Base-by-base conservation (phyloP, 2,888 invertebrate species). In the Rotaria sp. region DNA sequence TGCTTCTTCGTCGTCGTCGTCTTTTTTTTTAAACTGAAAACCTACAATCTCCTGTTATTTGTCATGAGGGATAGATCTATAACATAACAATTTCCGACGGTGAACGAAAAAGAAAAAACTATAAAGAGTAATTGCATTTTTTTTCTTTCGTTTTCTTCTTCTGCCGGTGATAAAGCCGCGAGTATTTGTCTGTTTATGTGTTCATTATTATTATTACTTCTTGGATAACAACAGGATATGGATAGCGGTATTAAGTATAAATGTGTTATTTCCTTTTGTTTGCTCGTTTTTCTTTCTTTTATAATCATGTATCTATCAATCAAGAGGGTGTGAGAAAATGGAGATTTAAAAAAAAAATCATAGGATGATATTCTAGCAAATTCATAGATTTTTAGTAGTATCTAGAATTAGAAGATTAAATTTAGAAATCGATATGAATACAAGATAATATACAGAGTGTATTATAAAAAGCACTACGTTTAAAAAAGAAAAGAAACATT, bases 141-240 rank as follows among this genome's bases (percentile, higher is more conserved):
- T 57, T 59, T 67, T 35, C 21, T 8, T 35, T 67, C 67, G 30
- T 67, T 67, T 18, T 67, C 8, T 35, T 67, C 67, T 67, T 67
- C 35, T 67, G 67, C 67, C 67, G 67, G 67, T 67, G 67, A 67
- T 67, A 30, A 35, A 18, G 35, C 67, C 35, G 67, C 67, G 30
- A 67, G 67, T 67, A 35, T 67, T 67, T 35, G 67, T 67, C 67
- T 67, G 35, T 67, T 35, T 67, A 67, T 67, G 67, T 67, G 67
- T 67, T 67, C 30, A 30, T 30, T 59, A 45, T 45, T 50, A 50
- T 15, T 50, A 50, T 50, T 67, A n/a, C 24, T 67, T 67, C 38
- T 67, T 67, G 67, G 67, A 67, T 35, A 67, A 67, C 67, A 67
- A 67, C 67, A 67, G 67, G 67, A 67, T 67, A 67, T 67, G 67